Base-by-base conservation (phyloP, 2,797 vertebrate genomes). In the Sparus aurata region DNA sequence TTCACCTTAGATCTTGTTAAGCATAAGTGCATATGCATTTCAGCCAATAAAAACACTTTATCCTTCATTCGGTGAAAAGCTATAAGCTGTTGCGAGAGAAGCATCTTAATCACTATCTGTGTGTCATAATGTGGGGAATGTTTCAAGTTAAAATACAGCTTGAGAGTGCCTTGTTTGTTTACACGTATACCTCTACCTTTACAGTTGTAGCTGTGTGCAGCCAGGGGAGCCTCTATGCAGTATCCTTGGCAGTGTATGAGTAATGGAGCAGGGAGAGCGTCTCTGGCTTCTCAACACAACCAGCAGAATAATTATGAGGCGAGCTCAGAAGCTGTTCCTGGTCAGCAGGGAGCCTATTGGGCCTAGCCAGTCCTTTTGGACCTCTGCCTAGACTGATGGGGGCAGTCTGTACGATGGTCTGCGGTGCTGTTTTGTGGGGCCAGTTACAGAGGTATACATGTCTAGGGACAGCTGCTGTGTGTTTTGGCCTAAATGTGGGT, bases 271-370 rank as follows among this genome's bases (percentile, higher is more conserved):
- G 82, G 66, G 65, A 85, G 65, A 80, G 82, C 72, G 76, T 89
- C 85, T 88, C 88, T 77, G 63, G 85, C 79, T 91, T 83, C 86
- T 85, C 85, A 86, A 88, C 79, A 25, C 82, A 87, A 84, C 90
- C 83, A 85, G 81, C 80, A 82, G 90, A 94, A 93, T 94, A 92
- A 92, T 93, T 90, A 94, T 85, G 87, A 92, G 86, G 73, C 50
- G 17, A 82, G 81, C 69, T 68, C 78, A 84, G 85, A 75, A 73
- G 58, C 85, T 78, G 72, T 85, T 85, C 52, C 71, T 59, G 61
- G 79, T 83, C 79, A 82, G 47, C 70, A 62, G 83, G 77, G 61
- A 79, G 82, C 69, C 74, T 63, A 76, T 52, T 77, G 77, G 73
- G 75, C 68, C 58, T 46, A 38, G 53, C 49, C 54, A 61, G 63